Conservation (phyloP, 2,888 invertebrate species). For the Zygaena filipendulae region DNA sequence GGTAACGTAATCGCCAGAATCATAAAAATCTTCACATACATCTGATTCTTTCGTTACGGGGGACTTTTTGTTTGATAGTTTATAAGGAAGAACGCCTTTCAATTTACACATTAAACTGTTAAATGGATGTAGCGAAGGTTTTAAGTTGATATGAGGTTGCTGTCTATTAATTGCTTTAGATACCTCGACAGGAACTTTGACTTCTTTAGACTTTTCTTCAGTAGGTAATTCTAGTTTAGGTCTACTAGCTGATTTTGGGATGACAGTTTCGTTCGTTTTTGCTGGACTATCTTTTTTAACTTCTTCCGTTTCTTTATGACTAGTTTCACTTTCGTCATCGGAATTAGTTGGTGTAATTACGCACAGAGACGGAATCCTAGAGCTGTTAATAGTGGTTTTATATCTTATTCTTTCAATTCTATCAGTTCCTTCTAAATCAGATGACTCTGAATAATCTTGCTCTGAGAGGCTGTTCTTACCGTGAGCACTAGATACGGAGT, state of each 20-base stretch:
- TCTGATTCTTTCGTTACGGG: conserved; percentile 53
- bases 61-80: conserved; percentile 59
- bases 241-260: conserved; percentile 32
- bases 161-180: conserved; percentile 31
- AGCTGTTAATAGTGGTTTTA: conserved; percentile 88
- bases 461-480: conserved; percentile 78
- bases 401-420: conserved; percentile 86
- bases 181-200: conserved; percentile 24
- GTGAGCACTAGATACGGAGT: conserved; percentile 77
- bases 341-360: conserved; percentile 90
- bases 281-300: conserved; percentile 25
- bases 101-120: conserved; percentile 80
- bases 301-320: conserved; percentile 34
- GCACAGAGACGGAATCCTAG: conserved; percentile 92
- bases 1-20: conserved; percentile 86
- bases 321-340: conserved; percentile 80
- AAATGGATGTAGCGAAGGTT: conserved; percentile 67
- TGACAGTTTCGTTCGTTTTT: conserved; percentile 26
- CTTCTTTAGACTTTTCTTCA: conserved; percentile 38
- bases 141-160: conserved; percentile 35
- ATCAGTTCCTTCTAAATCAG: conserved; percentile 88
- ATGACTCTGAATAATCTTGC: conserved; percentile 87
- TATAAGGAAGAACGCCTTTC: conserved; percentile 71
- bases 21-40: conserved; percentile 58
- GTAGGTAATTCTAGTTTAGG: conserved; percentile 50